phyloP scores from a whole-genome alignment of 1,140 invertebrate genomes.

The Apis cerana region DNA sequence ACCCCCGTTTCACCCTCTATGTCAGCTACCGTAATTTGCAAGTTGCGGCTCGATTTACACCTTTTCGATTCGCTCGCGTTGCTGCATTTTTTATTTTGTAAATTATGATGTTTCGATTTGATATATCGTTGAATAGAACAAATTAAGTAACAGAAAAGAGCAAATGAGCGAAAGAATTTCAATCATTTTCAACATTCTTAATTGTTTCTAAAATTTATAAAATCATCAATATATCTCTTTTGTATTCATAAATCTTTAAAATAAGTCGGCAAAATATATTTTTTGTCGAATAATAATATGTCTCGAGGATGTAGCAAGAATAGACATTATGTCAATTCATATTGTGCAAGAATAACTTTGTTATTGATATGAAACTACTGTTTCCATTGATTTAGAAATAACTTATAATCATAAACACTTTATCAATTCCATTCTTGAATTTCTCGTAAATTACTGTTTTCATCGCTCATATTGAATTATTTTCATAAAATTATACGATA shows the following conservation, averaged over 20 bases:
- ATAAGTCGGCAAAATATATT: background rate
- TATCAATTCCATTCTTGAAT: background rate
- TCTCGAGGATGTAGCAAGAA: too few relatives aligned
- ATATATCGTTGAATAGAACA: background rate
- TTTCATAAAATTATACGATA: too few relatives aligned
- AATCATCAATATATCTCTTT: background rate
- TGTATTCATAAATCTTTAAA: too few relatives aligned
- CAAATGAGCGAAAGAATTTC: background rate
- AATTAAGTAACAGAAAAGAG: too few relatives aligned
- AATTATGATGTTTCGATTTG: background rate
- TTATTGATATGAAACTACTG: background rate
- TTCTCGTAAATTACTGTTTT: too few relatives aligned
- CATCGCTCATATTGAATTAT: too few relatives aligned
- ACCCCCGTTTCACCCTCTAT: background rate
- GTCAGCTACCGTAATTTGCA: slow-evolving; percentile 28
- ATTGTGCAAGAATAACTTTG: background rate
- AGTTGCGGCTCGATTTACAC: slow-evolving; percentile 17
- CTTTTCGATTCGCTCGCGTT: background rate
- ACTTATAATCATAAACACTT: background rate
- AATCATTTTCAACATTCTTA: background rate
- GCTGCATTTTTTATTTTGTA: slow-evolving; percentile 7
- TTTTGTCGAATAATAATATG: too few relatives aligned
- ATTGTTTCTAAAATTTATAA: background rate
- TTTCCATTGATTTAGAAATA: background rate
- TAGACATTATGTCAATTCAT: too few relatives aligned